A percentile compares a stretch with the other conserved stretches of the same genome.
Conservation (phyloP, 2,113 vertebrate genomes). For the Seriola aureovittata region DNA sequence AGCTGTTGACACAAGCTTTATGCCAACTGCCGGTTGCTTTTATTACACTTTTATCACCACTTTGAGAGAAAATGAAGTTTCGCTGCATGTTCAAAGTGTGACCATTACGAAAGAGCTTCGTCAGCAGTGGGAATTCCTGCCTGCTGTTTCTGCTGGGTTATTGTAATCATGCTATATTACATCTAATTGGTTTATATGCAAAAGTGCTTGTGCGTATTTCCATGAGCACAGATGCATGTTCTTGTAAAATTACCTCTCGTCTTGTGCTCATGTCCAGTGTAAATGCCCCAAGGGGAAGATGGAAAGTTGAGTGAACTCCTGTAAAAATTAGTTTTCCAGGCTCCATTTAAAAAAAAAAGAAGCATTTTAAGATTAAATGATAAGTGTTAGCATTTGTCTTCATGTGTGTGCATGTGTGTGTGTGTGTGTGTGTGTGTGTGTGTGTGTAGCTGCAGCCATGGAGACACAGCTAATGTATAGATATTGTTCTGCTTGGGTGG, state of each 20-base stretch:
- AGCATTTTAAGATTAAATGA: conserved; percentile 30
- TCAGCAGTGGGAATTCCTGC: conserved; percentile 56
- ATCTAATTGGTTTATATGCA: conserved; percentile 57
- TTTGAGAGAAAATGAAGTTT: conserved; percentile 56
- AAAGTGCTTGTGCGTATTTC: conserved; percentile 23
- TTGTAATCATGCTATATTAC: conserved; percentile 25
- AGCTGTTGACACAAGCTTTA: conserved; percentile 68
- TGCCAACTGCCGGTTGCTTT: conserved; percentile 51
- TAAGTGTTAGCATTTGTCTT: conserved; percentile 19
- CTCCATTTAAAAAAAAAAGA: background rate
- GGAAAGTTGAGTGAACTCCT: background rate
- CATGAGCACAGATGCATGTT: background rate
- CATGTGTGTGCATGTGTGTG: background rate
- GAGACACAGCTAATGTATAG: conserved; percentile 82
- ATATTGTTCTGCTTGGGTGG: conserved; percentile 91
- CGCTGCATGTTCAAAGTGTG: conserved; percentile 42
- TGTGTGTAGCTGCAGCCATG: conserved; percentile 52
- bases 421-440: background rate
- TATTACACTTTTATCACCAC: conserved; percentile 67
- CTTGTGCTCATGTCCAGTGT: background rate
- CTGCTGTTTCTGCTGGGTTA: conserved; percentile 35
- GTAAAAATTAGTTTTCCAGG: background rate
- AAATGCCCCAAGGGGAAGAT: background rate
- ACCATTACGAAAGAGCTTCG: conserved; percentile 46
- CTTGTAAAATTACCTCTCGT: conserved; percentile 10